phyloP scores from a whole-genome alignment of 2,888 invertebrate genomes.

The Cheilosia vernalis region DNA sequence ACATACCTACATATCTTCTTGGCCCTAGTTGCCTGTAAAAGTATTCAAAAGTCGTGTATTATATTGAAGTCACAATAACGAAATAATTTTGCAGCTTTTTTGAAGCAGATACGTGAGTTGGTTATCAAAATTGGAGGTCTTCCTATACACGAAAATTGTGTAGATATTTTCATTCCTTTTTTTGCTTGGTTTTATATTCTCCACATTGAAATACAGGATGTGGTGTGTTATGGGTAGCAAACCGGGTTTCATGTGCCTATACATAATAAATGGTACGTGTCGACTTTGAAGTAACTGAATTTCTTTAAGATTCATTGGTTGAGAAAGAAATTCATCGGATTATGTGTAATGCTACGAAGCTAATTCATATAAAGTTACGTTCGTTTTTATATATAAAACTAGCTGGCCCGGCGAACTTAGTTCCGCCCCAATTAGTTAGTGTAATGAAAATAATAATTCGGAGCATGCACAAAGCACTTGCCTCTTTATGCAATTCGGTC shows the following conservation, averaged over 20 bases:
- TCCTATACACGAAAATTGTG: slow-evolving; percentile 8
- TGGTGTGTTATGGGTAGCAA: slow-evolving; percentile 20
- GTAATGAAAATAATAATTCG: too few species aligned
- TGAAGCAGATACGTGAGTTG: slow-evolving; percentile 63
- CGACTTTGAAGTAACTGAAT: background rate
- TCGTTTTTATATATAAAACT: too few species aligned
- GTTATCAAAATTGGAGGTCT: slow-evolving; percentile 41
- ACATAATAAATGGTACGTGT: background rate
- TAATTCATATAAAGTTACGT: too few species aligned
- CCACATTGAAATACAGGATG: slow-evolving; percentile 23
- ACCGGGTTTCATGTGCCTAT: background rate
- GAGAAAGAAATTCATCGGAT: background rate
- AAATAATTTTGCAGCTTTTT: slow-evolving; percentile 53
- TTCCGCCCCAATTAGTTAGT: too few species aligned
- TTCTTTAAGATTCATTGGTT: background rate
- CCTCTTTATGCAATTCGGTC: too few species aligned
- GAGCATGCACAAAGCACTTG: too few species aligned
- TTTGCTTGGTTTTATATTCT: slow-evolving; percentile 19
- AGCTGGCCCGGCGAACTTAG: too few species aligned
- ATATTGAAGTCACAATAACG: slow-evolving; percentile 56
- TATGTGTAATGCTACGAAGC: too few species aligned
- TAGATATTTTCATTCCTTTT: slow-evolving; percentile 8
- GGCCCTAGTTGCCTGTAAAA: slow-evolving; percentile 25
- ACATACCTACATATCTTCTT: slow-evolving; percentile 1
- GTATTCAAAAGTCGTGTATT: slow-evolving; percentile 62